A percentile compares a stretch with the other conserved stretches of the same genome.
These are phyloP conservation scores for Babylonia areolata DNA, from an alignment of 1,140 invertebrate genomes.

Conservation along the genomic window DNA sequence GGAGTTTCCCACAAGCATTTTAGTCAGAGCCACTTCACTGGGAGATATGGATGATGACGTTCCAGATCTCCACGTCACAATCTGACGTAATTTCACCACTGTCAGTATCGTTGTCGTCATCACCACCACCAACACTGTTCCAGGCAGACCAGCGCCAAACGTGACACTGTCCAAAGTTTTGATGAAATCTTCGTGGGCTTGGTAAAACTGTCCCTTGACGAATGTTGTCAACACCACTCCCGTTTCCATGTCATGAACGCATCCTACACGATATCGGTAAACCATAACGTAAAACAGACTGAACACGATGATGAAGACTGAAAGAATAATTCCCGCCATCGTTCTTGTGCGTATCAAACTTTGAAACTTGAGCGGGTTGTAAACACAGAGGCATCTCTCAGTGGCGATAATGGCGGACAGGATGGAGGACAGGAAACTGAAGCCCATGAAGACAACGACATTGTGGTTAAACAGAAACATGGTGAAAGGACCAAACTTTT, in stretches of 20 bases:
- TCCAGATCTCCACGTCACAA: neutral
- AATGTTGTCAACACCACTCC: neutral
- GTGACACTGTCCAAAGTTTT: neutral
- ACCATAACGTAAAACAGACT: neutral
- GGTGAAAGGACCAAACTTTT: neutral
- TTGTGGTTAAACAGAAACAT: neutral
- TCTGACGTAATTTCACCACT: neutral
- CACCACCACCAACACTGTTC: neutral
- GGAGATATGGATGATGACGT: neutral
- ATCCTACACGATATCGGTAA: neutral
- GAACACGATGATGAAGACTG: neutral
- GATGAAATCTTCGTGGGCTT: neutral
- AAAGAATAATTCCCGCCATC: neutral
- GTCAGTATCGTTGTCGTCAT: neutral
- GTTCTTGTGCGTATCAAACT: neutral
- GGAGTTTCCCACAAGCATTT: constrained; percentile 7
- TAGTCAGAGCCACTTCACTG: constrained; percentile 1
- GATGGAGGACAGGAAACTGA: neutral
- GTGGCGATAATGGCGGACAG: constrained; percentile 1
- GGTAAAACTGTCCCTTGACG: neutral
- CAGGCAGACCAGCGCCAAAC: neutral
- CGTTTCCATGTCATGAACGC: neutral
- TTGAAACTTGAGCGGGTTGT: neutral
- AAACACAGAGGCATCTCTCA: neutral
- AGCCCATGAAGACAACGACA: neutral